Evolutionary conservation across 35 echinoderm and acorn worm species (phyloP).

Genomic region (Eucidaris tribuloides): DNA sequence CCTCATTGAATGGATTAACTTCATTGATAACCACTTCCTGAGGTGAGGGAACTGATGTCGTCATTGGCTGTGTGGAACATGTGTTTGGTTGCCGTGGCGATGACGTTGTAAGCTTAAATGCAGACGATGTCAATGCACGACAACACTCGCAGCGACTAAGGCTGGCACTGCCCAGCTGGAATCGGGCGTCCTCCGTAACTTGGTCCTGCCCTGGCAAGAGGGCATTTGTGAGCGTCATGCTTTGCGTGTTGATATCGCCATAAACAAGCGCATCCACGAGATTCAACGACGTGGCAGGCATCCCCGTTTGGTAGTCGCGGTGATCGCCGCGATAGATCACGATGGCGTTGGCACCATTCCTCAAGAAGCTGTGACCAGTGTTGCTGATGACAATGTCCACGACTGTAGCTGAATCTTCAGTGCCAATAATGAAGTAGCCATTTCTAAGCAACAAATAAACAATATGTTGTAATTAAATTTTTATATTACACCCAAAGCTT

Average conservation of each 20-base stretch:
- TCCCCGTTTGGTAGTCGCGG: constrained; percentile 22
- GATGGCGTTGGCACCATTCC: constrained; percentile 58
- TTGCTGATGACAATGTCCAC: constrained; percentile 15
- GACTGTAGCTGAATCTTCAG: not conserved
- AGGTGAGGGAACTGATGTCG: not conserved
- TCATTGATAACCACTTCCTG: constrained; percentile 75
- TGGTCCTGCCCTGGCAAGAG: constrained; percentile 60
- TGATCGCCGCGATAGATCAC: constrained; percentile 68
- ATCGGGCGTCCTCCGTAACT: constrained; percentile 29
- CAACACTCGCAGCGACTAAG: constrained; percentile 73
- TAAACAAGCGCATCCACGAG: constrained; percentile 80
- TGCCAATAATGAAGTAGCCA: constrained; percentile 65
- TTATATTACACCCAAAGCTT: too few species aligned
- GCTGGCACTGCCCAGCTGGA: constrained; percentile 48
- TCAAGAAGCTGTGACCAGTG: not conserved
- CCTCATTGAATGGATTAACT: constrained; percentile 39
- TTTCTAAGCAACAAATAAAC: constrained; percentile 23
- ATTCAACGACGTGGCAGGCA: constrained; percentile 25
- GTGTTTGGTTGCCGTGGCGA: constrained; percentile 54
- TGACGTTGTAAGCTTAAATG: constrained; percentile 54
- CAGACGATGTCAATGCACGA: constrained; percentile 1
- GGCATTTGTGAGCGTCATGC: not conserved
- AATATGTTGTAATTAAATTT: too few species aligned
- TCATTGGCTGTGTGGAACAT: constrained; percentile 12
- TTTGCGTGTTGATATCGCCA: constrained; percentile 27